These are phyloP conservation scores for Hoplodrina blanda DNA, from an alignment of 2,888 invertebrate species.

Conservation along the genomic window DNA sequence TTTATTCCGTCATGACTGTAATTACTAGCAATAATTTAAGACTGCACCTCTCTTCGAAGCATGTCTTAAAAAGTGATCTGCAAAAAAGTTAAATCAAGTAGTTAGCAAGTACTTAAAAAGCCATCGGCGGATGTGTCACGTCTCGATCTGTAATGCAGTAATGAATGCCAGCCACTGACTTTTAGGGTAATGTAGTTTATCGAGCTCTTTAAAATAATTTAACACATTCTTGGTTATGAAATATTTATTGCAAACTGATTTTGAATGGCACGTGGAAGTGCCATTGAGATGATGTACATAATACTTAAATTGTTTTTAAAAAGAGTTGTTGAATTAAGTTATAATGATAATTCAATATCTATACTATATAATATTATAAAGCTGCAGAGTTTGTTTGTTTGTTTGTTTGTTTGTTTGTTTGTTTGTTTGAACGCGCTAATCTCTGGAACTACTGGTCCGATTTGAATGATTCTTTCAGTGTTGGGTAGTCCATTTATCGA, in stretches of 20 bases:
- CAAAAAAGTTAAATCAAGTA: slow-evolving; percentile 39
- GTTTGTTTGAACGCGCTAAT: too few relatives aligned
- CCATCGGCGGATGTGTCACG: slow-evolving; percentile 50
- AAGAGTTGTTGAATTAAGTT: too few relatives aligned
- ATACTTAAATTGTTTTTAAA: too few relatives aligned
- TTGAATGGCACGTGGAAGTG: background rate
- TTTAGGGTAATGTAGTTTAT: slow-evolving; percentile 53
- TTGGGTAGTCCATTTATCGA: too few relatives aligned
- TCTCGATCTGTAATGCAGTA: slow-evolving; percentile 48
- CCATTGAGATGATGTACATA: background rate
- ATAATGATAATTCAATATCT: too few relatives aligned
- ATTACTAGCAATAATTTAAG: too few relatives aligned
- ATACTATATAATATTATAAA: too few relatives aligned
- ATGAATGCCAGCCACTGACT: slow-evolving; percentile 65
- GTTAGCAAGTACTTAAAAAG: slow-evolving; percentile 1
- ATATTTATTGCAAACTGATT: slow-evolving; percentile 26
- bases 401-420: too few relatives aligned
- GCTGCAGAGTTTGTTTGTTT: too few relatives aligned
- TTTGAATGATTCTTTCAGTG: too few relatives aligned
- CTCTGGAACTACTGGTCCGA: too few relatives aligned
- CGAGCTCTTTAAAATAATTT: slow-evolving; percentile 32
- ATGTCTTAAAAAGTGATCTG: slow-evolving; percentile 17
- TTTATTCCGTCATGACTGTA: too few relatives aligned
- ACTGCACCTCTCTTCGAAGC: background rate
- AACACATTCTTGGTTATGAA: slow-evolving; percentile 29